phyloP scores from a whole-genome alignment of 2,113 vertebrate genomes.

The Carlito syrichta region DNA sequence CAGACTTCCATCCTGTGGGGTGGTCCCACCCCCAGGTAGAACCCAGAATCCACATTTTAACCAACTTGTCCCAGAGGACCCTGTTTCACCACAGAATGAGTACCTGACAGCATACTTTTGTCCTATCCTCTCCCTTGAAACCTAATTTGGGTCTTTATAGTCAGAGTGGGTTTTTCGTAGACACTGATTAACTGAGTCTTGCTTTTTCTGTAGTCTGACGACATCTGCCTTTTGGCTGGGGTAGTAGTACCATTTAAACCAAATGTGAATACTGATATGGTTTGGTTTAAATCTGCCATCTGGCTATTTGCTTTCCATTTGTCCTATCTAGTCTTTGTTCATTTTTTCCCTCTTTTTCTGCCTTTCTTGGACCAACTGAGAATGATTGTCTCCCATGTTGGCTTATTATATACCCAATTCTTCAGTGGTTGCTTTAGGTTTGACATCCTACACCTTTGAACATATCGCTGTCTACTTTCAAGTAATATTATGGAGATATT shows the following conservation, averaged over 20 bases:
- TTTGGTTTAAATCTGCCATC: background rate
- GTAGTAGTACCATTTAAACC: background rate
- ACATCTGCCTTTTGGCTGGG: background rate
- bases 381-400: background rate
- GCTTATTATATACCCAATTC: background rate
- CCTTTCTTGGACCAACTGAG: background rate
- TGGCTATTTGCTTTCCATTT: background rate
- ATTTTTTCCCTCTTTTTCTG: background rate
- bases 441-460: background rate
- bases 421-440: background rate
- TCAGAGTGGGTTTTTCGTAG: background rate
- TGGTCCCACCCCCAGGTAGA: background rate
- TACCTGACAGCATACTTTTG: background rate
- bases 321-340: background rate
- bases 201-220: background rate
- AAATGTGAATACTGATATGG: background rate
- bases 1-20: background rate
- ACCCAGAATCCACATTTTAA: background rate
- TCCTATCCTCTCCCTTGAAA: background rate
- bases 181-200: background rate
- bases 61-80: background rate
- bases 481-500: background rate
- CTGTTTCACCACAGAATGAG: background rate
- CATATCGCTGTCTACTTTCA: background rate
- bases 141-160: background rate